Base-by-base conservation (phyloP, 1,140 invertebrate species). In the Diuraphis noxia region DNA sequence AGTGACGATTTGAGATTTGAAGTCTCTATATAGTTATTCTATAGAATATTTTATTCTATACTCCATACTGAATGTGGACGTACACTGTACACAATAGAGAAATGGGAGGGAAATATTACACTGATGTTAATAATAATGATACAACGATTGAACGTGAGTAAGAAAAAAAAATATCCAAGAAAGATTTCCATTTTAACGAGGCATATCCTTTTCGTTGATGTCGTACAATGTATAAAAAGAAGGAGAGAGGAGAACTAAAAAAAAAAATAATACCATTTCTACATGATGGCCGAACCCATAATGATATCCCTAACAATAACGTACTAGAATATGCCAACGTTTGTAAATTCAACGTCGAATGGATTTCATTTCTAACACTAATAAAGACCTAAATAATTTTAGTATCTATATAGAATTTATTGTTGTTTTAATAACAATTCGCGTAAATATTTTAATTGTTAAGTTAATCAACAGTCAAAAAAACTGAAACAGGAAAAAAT, bases 141-240 rank as follows among this genome's bases (percentile, higher is more conserved):
- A 88, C 46, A 86, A 86, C 13, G 25, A 88, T 34, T n/a, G 17
- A 63, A 88, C 1, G 25, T 1, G 25, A 88, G 56, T 88, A 40
- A 56, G 34, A 38, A 56, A 52, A 86, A n/a, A 5, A 38, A 40
- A 63, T 56, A 88, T 88, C 13, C 56, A 30, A 63, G 86, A 13
- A 40, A 63, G 84, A 86, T 86, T 52, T 86, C 84, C 19, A 63
- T 88, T 88, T 88, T 88, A 88, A 88, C 86, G 86, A 88, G 86
- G 36, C 30, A 88, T 63, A 88, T 88, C 86, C 13, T 88, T 87
- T 63, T 88, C 21, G 52, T 56, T 41, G 52, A 88, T 88, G 52
- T 88, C 86, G 36, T 88, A 52, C 36, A 63, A 41, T 63, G 7
- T 40, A 34, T 63, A 88, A 56, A 88, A 19, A 52, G 43, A 40